A percentile compares a stretch with the other conserved stretches of the same genome.
Evolutionary conservation across 2,888 invertebrate species (phyloP).

Genomic region (Eilema sororculum): DNA sequence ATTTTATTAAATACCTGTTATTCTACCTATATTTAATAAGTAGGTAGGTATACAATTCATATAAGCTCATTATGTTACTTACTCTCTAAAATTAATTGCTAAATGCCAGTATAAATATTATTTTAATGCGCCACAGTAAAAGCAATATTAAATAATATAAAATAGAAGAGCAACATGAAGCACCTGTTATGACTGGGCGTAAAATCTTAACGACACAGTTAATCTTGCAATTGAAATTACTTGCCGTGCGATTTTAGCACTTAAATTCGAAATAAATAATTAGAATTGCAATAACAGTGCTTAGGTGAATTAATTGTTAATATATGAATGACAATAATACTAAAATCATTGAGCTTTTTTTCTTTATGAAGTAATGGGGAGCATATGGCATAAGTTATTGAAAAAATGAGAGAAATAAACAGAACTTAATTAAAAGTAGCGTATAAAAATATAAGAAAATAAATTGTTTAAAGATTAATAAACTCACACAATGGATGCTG

Average conservation of each 20-base stretch:
- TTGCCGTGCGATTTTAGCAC: conserved; percentile 21
- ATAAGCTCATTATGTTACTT: not conserved
- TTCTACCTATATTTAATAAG: no score
- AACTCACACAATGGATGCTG: not conserved
- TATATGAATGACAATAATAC: not conserved
- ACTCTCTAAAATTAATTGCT: not conserved
- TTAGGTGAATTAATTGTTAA: not conserved
- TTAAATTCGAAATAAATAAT: conserved; percentile 21
- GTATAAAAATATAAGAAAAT: no score
- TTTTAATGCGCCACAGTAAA: conserved; percentile 15
- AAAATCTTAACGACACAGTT: conserved; percentile 31
- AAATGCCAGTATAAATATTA: conserved; percentile 8
- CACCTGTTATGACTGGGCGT: conserved; percentile 17
- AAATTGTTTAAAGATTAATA: not conserved
- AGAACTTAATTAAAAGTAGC: no score
- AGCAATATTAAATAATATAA: conserved; percentile 19
- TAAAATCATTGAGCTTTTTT: not conserved
- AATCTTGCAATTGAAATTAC: conserved; percentile 33
- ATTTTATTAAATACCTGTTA: no score
- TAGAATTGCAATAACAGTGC: conserved; percentile 17
- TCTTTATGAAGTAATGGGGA: not conserved
- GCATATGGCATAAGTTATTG: not conserved
- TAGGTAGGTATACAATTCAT: not conserved
- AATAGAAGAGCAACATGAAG: conserved; percentile 18
- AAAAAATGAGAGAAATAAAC: not conserved